These are phyloP conservation scores for Lota lota DNA, from an alignment of 2,113 vertebrate genomes.

Conservation along the genomic window DNA sequence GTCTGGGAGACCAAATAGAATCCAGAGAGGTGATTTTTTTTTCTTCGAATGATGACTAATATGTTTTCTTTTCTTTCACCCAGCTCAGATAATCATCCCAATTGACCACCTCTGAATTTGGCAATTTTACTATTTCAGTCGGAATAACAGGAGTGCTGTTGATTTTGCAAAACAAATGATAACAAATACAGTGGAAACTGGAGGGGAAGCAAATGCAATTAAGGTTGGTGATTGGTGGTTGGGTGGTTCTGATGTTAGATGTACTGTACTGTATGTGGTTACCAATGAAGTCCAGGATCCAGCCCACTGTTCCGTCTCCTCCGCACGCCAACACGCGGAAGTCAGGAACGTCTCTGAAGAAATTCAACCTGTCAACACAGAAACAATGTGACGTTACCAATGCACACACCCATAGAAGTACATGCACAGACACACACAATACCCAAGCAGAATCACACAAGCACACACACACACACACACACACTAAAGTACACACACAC, in stretches of 20 bases:
- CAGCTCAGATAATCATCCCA: slow-evolving; percentile 67
- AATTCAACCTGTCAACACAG: slow-evolving; percentile 83
- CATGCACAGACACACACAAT: too few species aligned
- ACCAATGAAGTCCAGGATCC: slow-evolving; percentile 97
- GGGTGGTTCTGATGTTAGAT: neutral
- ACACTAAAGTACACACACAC: too few species aligned
- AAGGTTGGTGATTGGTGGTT: neutral
- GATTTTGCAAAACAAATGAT: slow-evolving; percentile 40
- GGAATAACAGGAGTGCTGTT: slow-evolving; percentile 25
- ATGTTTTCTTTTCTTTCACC: slow-evolving; percentile 56
- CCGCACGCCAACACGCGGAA: slow-evolving; percentile 92
- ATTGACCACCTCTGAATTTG: slow-evolving; percentile 57
- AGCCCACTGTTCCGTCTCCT: slow-evolving; percentile 92
- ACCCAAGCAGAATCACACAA: too few species aligned
- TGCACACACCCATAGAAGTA: neutral
- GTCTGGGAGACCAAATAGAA: slow-evolving; percentile 59
- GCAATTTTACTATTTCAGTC: slow-evolving; percentile 29
- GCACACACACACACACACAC: too few species aligned
- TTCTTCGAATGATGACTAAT: slow-evolving; percentile 66
- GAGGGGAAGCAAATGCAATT: neutral
- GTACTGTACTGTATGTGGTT: slow-evolving; percentile 31
- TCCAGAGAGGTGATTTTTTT: slow-evolving; percentile 40
- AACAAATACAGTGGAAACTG: slow-evolving; percentile 24
- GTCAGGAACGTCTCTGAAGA: slow-evolving; percentile 90
- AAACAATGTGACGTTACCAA: neutral